Base-by-base conservation (phyloP, 2,888 invertebrate species). In the Octodonta nipae region DNA sequence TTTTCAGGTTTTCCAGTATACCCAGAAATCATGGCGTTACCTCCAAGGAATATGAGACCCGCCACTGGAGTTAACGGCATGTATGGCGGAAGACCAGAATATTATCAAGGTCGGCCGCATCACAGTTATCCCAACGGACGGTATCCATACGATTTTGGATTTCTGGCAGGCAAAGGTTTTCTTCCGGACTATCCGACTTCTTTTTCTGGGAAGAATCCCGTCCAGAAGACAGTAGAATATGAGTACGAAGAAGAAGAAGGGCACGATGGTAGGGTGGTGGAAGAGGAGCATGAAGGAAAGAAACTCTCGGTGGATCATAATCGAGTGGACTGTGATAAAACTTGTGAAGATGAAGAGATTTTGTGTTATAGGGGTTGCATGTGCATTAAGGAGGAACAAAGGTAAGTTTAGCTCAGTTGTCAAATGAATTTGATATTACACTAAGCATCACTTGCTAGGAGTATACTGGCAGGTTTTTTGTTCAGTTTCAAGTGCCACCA, bases 351-450 rank as follows among this genome's bases (percentile, higher is more conserved):
- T 36, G 66, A 61, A 28, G 69, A 74, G 45, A 73, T 70, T 58
- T 57, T 71, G 27, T 77, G 76, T 44, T 48, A 58, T 4, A 62
- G 60, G 27, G 66, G 75, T 15, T 83, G 84, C 55, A 69, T 66
- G 10, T 85, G 85, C 54, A 78, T 84, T 36, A 47, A 55, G 12
- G 52, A 51, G 24, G 47, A 48, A 20, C 40, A 50, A 26, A 53
- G 60, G 60, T 61, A 39, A 38, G 31, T 27, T n/a, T n/a, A 22
- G 22, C 2, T 20, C 3, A 10, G 22, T 22, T 4, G n/a, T 10
- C 22, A 3, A 2, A 22, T 7, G 11, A 22, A 22, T 22, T 22
- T 2, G 3, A 22, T 4, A 22, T 4, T 22, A 22, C 11, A n/a
- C n/a, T n/a, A n/a, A n/a, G n/a, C n/a, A n/a, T n/a, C n/a, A n/a